A percentile compares a stretch with the other conserved stretches of the same genome.
Conservation (phyloP, 2,797 vertebrate species). For the Lacerta viridis region DNA sequence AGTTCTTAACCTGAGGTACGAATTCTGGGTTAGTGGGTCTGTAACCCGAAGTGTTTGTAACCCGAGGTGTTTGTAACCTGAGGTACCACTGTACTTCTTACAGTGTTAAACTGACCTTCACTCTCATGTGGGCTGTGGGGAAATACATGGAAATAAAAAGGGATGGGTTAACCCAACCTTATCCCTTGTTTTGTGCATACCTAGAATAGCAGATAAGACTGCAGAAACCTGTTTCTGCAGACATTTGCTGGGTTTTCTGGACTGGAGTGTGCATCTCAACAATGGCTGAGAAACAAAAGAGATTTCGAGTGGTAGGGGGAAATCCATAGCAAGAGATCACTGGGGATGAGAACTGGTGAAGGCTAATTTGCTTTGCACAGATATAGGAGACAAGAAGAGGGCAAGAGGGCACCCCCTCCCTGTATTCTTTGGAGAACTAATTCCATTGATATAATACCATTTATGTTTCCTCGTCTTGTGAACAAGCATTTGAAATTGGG, state of each 20-base stretch:
- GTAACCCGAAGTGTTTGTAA: too few relatives aligned
- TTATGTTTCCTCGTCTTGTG: slow-evolving; percentile 8
- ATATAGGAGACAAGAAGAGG: slow-evolving; percentile 1
- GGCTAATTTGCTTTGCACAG: slow-evolving; percentile 38
- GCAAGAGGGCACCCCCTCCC: slow-evolving; percentile 3
- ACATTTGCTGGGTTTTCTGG: background rate
- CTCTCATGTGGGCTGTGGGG: background rate
- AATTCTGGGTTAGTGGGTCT: too few relatives aligned
- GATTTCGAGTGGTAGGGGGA: background rate
- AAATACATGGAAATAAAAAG: too few relatives aligned
- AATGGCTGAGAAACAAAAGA: slow-evolving; percentile 4
- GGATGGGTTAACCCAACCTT: too few relatives aligned
- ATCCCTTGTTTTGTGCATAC: background rate
- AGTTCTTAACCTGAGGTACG: too few relatives aligned
- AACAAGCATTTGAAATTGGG: background rate
- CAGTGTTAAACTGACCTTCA: background rate
- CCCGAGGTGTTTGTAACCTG: too few relatives aligned
- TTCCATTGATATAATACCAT: slow-evolving; percentile 41
- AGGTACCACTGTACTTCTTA: background rate
- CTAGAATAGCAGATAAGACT: background rate
- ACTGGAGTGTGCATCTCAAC: background rate
- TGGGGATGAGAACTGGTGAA: background rate
- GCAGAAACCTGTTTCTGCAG: background rate
- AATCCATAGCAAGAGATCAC: slow-evolving; percentile 7
- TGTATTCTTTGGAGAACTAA: slow-evolving; percentile 27